phyloP scores from a whole-genome alignment of 2,797 vertebrate genomes.

The Telmatherina bonti region DNA sequence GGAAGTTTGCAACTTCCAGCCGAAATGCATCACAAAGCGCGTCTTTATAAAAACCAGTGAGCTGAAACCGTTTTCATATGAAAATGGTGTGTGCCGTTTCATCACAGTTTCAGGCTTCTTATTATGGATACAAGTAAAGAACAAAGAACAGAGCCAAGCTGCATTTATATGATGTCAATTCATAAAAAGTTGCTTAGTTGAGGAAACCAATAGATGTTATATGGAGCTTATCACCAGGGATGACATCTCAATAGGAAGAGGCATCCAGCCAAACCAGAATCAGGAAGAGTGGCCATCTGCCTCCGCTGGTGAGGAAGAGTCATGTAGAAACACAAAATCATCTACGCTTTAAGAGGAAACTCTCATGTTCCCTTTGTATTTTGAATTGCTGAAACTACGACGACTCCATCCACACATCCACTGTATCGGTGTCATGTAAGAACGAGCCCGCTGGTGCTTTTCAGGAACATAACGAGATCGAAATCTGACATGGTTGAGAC shows the following conservation, averaged over 20 bases:
- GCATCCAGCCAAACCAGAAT: background rate
- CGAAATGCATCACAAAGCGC: background rate
- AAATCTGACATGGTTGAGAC: no score
- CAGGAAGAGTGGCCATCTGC: no score
- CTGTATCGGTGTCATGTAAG: no score
- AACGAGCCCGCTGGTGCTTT: no score
- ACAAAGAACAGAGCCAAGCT: background rate
- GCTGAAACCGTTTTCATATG: background rate
- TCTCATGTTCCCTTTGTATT: background rate
- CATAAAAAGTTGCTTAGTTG: background rate
- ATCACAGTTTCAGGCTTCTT: background rate
- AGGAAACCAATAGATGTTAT: background rate
- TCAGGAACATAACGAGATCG: no score
- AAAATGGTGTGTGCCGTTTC: background rate
- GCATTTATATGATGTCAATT: background rate
- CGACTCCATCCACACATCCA: no score
- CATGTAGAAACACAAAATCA: background rate
- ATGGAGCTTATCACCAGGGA: no score
- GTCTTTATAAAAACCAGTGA: slow-evolving; percentile 3
- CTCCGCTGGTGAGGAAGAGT: background rate
- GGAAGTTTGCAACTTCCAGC: slow-evolving; percentile 15
- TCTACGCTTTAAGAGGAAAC: background rate
- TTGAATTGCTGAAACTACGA: background rate
- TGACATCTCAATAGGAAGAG: no score
- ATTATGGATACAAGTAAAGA: background rate